These are phyloP conservation scores for Apamea anceps DNA, from an alignment of 2,888 invertebrate species.

Conservation along the genomic window DNA sequence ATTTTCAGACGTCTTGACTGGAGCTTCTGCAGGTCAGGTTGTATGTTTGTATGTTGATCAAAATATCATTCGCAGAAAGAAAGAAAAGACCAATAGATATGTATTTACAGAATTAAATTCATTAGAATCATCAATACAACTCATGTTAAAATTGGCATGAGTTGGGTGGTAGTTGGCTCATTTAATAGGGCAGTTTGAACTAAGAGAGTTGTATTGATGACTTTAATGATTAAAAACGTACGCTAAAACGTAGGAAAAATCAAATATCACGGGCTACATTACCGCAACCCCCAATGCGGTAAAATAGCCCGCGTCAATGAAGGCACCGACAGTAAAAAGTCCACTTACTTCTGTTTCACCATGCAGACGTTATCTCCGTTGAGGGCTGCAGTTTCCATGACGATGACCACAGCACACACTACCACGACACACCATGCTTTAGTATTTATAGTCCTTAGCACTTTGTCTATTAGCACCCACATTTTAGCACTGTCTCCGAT, in stretches of 20 bases:
- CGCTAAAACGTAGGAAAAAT: not conserved
- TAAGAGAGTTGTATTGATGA: not conserved
- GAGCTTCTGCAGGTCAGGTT: not conserved
- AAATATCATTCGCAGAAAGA: not conserved
- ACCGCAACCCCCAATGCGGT: not conserved
- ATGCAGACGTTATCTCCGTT: constrained; percentile 88
- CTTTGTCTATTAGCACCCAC: constrained; percentile 57
- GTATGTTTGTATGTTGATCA: not conserved
- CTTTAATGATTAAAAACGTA: not conserved
- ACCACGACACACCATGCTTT: constrained; percentile 77
- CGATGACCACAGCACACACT: constrained; percentile 67
- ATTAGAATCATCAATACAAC: not conserved
- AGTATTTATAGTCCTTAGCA: constrained; percentile 72
- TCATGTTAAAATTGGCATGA: not conserved
- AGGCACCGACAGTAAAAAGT: not conserved
- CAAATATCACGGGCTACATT: not conserved
- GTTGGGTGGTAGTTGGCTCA: no score
- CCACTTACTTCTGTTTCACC: constrained; percentile 88
- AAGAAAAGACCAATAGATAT: not conserved
- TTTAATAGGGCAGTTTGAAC: not conserved
- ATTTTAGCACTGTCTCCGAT: constrained; percentile 70
- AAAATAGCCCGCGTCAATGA: not conserved
- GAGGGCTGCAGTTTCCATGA: constrained; percentile 76
- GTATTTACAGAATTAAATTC: not conserved
- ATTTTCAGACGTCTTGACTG: not conserved